phyloP scores from a whole-genome alignment of 1,140 invertebrate species.

The Hylyphantes graminicola region DNA sequence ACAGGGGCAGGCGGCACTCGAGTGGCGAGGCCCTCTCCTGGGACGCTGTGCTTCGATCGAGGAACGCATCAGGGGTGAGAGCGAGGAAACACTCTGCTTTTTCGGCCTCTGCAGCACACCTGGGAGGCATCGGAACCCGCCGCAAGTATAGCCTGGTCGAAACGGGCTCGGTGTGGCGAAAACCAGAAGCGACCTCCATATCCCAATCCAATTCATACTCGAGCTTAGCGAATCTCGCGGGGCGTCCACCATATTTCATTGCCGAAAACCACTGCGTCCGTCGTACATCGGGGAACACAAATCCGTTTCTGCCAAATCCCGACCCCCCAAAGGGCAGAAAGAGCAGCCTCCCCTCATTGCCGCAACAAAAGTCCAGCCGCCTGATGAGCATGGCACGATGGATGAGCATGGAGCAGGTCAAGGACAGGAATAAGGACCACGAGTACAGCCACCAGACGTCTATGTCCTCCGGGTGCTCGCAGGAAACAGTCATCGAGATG shows the following conservation, averaged over 20 bases:
- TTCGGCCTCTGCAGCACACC: too few relatives aligned
- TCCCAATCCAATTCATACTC: constrained; percentile 43
- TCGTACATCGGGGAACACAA: neutral
- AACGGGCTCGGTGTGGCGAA: constrained; percentile 9
- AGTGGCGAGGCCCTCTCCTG: constrained; percentile 41
- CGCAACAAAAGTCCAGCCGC: neutral
- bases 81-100: neutral
- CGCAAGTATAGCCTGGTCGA: constrained; percentile 49
- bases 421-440: neutral
- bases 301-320: neutral
- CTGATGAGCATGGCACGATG: constrained; percentile 21
- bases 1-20: constrained; percentile 19
- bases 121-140: neutral
- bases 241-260: neutral
- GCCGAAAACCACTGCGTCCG: neutral
- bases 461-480: constrained; percentile 39
- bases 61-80: neutral
- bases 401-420: constrained; percentile 46
- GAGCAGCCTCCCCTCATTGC: constrained; percentile 29
- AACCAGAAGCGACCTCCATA: neutral
- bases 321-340: constrained; percentile 1
- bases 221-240: constrained; percentile 36
- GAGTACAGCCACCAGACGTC: constrained; percentile 23
- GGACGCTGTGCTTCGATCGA: constrained; percentile 21
- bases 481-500: constrained; percentile 41